A percentile compares a stretch with the other conserved stretches of the same genome.
phyloP scores from a whole-genome alignment of 1,140 invertebrate species.

The Portunus trituberculatus region DNA sequence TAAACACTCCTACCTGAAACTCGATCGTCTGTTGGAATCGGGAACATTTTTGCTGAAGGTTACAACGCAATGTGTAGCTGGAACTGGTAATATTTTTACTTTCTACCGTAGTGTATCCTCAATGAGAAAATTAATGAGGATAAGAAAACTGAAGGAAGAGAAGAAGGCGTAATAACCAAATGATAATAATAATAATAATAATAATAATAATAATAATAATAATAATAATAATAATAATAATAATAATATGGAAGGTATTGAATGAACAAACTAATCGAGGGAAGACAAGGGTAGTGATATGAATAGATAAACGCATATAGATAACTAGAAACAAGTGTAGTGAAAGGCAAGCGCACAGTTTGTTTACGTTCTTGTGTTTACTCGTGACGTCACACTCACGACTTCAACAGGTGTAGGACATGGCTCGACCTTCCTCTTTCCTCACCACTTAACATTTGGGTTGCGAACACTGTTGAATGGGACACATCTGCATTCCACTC shows the following conservation, averaged over 20 bases:
- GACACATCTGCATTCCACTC: background rate
- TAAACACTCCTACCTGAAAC: too few relatives aligned
- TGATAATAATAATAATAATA: background rate
- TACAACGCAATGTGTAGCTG: too few relatives aligned
- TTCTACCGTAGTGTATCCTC: too few relatives aligned
- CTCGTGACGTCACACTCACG: conserved; percentile 40
- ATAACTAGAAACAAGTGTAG: background rate
- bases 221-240: background rate
- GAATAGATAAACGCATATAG: background rate
- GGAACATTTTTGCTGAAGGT: too few relatives aligned
- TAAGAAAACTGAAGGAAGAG: background rate
- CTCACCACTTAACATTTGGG: too few relatives aligned
- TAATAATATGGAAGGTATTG: background rate
- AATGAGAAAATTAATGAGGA: background rate
- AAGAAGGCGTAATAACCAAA: background rate
- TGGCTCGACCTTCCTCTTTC: background rate
- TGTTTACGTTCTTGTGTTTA: conserved; percentile 27
- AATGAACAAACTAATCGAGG: background rate
- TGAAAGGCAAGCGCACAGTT: background rate
- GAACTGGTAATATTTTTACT: too few relatives aligned
- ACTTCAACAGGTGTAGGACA: conserved; percentile 54
- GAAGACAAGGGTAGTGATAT: background rate
- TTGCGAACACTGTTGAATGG: too few relatives aligned
- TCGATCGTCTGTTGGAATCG: too few relatives aligned
- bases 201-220: background rate